Evolutionary conservation across 2,888 invertebrate species (phyloP).

Genomic region (Lacanobia oleracea): DNA sequence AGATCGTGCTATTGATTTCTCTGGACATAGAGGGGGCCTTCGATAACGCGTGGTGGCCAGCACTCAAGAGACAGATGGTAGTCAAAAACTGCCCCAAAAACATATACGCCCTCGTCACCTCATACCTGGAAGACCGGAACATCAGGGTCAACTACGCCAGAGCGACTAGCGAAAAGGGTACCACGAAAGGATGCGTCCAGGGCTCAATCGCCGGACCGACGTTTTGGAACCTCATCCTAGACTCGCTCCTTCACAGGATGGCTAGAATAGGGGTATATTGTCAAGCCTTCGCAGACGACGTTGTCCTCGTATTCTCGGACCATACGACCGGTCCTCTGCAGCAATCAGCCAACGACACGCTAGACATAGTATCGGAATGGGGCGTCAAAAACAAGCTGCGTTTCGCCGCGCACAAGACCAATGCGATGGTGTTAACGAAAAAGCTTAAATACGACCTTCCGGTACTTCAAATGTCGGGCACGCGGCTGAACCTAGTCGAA

Average conservation of each 20-base stretch:
- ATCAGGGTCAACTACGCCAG: background rate
- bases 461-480: no score
- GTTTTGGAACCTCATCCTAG: conserved; percentile 22
- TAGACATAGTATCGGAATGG: background rate
- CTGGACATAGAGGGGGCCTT: background rate
- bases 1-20: background rate
- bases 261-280: no score
- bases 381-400: no score
- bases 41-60: conserved; percentile 1
- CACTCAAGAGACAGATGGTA: background rate
- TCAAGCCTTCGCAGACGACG: background rate
- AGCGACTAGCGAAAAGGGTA: background rate
- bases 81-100: no score
- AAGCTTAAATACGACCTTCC: no score
- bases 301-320: background rate
- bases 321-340: background rate
- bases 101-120: no score
- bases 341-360: background rate
- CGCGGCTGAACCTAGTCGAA: no score
- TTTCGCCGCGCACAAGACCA: no score
- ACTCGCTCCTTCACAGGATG: conserved; percentile 6
- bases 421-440: no score
- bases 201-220: no score
- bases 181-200: conserved; percentile 36
- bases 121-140: no score